These are phyloP conservation scores for Eublepharis macularius DNA, from an alignment of 2,113 vertebrate species.

Conservation along the genomic window DNA sequence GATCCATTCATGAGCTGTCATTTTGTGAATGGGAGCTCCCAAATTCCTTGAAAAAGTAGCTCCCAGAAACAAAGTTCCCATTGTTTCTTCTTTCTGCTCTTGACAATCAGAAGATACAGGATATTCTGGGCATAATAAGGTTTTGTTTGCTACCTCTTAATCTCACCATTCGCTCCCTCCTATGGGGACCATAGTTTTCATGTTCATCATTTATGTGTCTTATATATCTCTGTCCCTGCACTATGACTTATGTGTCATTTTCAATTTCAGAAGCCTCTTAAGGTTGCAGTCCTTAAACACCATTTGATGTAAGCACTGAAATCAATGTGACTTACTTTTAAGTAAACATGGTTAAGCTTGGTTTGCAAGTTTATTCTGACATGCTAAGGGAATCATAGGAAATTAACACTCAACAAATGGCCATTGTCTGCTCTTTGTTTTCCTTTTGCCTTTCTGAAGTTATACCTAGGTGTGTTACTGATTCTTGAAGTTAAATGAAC, in stretches of 20 bases:
- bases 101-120: not conserved
- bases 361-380: constrained; percentile 1
- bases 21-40: too few relatives aligned
- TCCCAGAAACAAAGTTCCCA: too few relatives aligned
- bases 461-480: constrained; percentile 26
- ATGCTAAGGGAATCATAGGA: not conserved
- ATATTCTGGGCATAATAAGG: not conserved
- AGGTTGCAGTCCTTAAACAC: not conserved
- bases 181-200: not conserved
- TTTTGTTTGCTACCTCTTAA: not conserved
- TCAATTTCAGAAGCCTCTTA: not conserved
- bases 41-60: too few relatives aligned
- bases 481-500: not conserved
- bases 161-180: not conserved
- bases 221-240: not conserved
- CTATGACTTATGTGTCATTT: not conserved
- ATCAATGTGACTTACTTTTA: not conserved
- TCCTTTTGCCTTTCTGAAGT: constrained; percentile 20
- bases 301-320: not conserved
- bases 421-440: not conserved
- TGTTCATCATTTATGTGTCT: not conserved
- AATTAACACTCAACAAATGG: not conserved
- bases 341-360: not conserved
- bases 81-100: not conserved
- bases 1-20: too few relatives aligned